A percentile compares a stretch with the other conserved stretches of the same genome.
These are phyloP conservation scores for Priocnemis perturbator DNA, from an alignment of 2,888 invertebrate species.

Conservation along the genomic window DNA sequence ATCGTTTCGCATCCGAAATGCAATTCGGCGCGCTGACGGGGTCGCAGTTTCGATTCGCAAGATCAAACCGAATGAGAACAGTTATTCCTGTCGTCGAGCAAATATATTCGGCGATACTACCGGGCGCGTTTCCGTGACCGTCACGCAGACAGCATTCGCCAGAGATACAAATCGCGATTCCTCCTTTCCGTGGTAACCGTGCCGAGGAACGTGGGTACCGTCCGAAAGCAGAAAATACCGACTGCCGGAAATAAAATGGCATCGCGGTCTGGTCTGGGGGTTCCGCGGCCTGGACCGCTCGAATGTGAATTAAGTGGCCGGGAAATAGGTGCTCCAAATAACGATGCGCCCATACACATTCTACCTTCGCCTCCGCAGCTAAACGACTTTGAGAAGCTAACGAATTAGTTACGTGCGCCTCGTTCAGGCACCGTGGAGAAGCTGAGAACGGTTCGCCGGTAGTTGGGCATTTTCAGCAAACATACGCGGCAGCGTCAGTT, in stretches of 20 bases:
- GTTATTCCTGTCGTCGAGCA: no score
- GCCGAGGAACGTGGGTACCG: slow-evolving; percentile 4
- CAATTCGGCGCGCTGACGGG: no score
- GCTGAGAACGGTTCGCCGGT: neutral
- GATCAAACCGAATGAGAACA: no score
- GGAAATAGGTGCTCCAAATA: slow-evolving; percentile 35
- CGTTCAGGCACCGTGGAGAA: slow-evolving; percentile 8
- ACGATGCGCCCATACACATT: slow-evolving; percentile 14
- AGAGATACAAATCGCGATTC: slow-evolving; percentile 51
- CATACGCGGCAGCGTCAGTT: no score
- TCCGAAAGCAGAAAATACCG: slow-evolving; percentile 42
- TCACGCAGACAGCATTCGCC: slow-evolving; percentile 6
- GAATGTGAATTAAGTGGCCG: slow-evolving; percentile 41
- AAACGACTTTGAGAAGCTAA: slow-evolving; percentile 36
- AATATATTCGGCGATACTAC: slow-evolving; percentile 1
- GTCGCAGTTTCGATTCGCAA: no score
- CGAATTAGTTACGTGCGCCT: slow-evolving; percentile 39
- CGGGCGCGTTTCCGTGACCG: neutral
- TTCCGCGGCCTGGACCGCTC: slow-evolving; percentile 2
- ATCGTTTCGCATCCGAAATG: no score
- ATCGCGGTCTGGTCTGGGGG: neutral
- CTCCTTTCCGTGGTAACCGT: slow-evolving; percentile 41
- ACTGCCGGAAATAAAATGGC: slow-evolving; percentile 37
- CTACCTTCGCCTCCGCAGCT: slow-evolving; percentile 4
- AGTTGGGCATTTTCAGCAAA: no score